phyloP scores from a whole-genome alignment of 1,140 invertebrate species.

The Teleopsis dalmanni region DNA sequence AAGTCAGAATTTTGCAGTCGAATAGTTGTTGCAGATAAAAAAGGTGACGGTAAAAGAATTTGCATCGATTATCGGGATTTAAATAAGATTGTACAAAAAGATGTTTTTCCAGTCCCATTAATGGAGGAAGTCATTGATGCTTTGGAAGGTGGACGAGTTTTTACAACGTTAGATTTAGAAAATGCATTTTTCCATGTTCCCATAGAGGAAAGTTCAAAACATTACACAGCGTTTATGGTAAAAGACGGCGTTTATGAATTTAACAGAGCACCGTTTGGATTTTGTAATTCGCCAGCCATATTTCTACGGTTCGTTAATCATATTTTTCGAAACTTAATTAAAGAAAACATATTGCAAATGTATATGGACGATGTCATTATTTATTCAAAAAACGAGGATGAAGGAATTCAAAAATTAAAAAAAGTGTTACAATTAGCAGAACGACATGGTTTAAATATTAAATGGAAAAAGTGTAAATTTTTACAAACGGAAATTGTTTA shows the following conservation, averaged over 20 bases:
- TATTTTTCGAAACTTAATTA: slow-evolving; percentile 8
- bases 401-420: slow-evolving; percentile 10
- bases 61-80: slow-evolving; percentile 11
- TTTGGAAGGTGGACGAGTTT: slow-evolving; percentile 14
- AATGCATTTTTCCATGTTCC: slow-evolving; percentile 31
- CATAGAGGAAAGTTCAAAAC: slow-evolving; percentile 19
- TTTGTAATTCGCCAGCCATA: slow-evolving; percentile 8
- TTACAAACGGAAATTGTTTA: slow-evolving; percentile 11
- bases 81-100: slow-evolving; percentile 7
- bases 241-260: slow-evolving; percentile 11
- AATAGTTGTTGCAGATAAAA: slow-evolving; percentile 11
- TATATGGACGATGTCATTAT: slow-evolving; percentile 20
- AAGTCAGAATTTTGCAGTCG: slow-evolving; percentile 17
- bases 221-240: slow-evolving; percentile 17
- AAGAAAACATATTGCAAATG: slow-evolving; percentile 8
- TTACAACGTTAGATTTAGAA: slow-evolving; percentile 24
- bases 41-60: slow-evolving; percentile 10
- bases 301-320: slow-evolving; percentile 7
- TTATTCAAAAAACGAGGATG: not conserved
- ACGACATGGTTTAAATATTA: slow-evolving; percentile 9
- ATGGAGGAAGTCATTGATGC: slow-evolving; percentile 18
- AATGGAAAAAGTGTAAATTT: slow-evolving; percentile 13
- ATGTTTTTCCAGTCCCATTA: slow-evolving; percentile 12
- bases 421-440: slow-evolving; percentile 5
- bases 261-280: slow-evolving; percentile 10